Percentiles rank a stretch among this genome's conserved stretches.
phyloP scores from a whole-genome alignment of 2,888 invertebrate genomes.

The Parapristionchus giblindavisi region DNA sequence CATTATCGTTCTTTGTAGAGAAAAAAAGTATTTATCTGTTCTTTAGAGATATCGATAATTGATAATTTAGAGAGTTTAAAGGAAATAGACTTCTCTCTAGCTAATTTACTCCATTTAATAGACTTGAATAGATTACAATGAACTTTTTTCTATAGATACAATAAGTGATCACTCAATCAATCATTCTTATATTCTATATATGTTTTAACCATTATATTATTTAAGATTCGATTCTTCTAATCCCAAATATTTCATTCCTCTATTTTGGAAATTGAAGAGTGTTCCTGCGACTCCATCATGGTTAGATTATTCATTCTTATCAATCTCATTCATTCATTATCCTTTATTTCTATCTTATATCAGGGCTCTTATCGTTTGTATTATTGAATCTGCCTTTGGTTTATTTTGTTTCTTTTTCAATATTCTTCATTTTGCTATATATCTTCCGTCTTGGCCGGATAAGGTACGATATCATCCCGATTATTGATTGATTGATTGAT shows the following conservation, averaged over 20 bases:
- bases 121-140: too few species aligned
- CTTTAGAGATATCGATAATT: too few species aligned
- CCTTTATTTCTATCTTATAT: conserved; percentile 9
- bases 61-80: too few species aligned
- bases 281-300: conserved; percentile 67
- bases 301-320: conserved; percentile 39
- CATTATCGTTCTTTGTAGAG: too few species aligned
- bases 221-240: conserved; percentile 51
- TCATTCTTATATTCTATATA: too few species aligned
- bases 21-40: too few species aligned
- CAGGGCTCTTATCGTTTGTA: conserved; percentile 66
- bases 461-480: conserved; percentile 19
- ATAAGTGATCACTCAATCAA: too few species aligned
- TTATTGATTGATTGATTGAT: too few species aligned
- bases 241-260: conserved; percentile 60
- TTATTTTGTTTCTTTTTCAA: conserved; percentile 61
- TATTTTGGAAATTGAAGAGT: conserved; percentile 62
- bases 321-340: background rate
- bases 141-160: too few species aligned
- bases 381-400: conserved; percentile 60
- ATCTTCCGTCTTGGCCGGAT: conserved; percentile 54
- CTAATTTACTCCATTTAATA: too few species aligned
- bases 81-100: too few species aligned
- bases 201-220: background rate
- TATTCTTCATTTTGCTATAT: conserved; percentile 62